Percentiles rank a stretch among this genome's conserved stretches.
These are phyloP conservation scores for Ceramica pisi DNA, from an alignment of 2,888 invertebrate genomes.

Conservation along the genomic window DNA sequence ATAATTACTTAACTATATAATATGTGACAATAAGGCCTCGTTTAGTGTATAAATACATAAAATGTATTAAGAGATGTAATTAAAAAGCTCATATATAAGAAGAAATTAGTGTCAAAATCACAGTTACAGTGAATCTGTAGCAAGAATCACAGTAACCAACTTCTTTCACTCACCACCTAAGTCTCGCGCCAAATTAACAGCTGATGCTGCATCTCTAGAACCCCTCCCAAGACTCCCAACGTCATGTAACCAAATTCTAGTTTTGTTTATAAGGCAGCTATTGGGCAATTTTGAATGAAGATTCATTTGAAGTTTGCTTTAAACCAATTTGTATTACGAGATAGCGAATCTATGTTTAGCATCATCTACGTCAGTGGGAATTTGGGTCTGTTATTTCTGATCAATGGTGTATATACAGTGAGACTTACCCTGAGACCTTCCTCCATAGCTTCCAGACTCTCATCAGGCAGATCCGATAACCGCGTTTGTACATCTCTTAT, in stretches of 20 bases:
- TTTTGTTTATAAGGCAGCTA: conserved; percentile 80
- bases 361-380: conserved; percentile 62
- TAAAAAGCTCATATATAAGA: conserved; percentile 2
- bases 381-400: conserved; percentile 67
- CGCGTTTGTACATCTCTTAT: conserved; percentile 93
- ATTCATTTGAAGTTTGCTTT: conserved; percentile 34
- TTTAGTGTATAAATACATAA: not conserved
- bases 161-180: conserved; percentile 20
- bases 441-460: conserved; percentile 94
- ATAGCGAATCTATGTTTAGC: conserved; percentile 71
- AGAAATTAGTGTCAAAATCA: conserved; percentile 10
- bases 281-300: conserved; percentile 52
- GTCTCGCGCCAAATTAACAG: conserved; percentile 4
- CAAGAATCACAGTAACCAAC: conserved; percentile 18
- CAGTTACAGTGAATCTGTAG: not conserved
- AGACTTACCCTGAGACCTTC: conserved; percentile 93
- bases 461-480: conserved; percentile 93
- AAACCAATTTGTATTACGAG: conserved; percentile 55
- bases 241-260: conserved; percentile 75
- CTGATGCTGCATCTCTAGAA: conserved; percentile 20
- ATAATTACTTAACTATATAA: not conserved
- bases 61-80: too few species aligned
- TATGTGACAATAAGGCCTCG: not conserved
- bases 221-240: conserved; percentile 1
- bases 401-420: conserved; percentile 70